phyloP scores from a whole-genome alignment of 2,888 invertebrate genomes.

The Yponomeuta cagnagella region DNA sequence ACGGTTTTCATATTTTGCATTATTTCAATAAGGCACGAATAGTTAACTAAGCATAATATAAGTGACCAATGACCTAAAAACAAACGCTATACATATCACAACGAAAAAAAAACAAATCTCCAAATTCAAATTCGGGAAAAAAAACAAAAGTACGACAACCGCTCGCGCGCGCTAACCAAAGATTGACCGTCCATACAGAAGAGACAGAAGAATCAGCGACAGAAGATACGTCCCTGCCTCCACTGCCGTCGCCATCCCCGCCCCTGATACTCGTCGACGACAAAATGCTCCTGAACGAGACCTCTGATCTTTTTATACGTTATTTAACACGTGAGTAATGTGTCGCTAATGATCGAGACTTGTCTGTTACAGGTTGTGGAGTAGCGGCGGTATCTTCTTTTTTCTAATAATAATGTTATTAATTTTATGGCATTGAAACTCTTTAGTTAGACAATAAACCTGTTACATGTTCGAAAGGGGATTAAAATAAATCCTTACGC shows the following conservation, averaged over 20 bases:
- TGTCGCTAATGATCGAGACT: slow-evolving; percentile 17
- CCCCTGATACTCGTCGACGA: slow-evolving; percentile 20
- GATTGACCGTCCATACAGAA: slow-evolving; percentile 49
- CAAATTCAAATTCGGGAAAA: slow-evolving; percentile 11
- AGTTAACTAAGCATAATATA: too few relatives aligned
- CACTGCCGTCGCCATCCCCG: slow-evolving; percentile 23
- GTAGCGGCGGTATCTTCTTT: neutral
- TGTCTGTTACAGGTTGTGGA: slow-evolving; percentile 46
- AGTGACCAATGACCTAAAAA: neutral
- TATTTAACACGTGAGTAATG: slow-evolving; percentile 68
- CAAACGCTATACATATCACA: slow-evolving; percentile 18
- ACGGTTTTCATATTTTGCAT: too few relatives aligned
- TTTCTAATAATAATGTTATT: too few relatives aligned
- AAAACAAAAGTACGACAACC: slow-evolving; percentile 65
- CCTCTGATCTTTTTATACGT: slow-evolving; percentile 38
- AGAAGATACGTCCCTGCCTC: slow-evolving; percentile 54
- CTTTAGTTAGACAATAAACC: neutral
- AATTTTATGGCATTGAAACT: neutral
- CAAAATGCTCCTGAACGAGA: slow-evolving; percentile 16
- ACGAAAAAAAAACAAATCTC: slow-evolving; percentile 14
- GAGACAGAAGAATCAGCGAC: slow-evolving; percentile 40
- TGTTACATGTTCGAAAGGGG: too few relatives aligned
- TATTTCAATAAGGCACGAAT: too few relatives aligned
- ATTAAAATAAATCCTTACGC: neutral
- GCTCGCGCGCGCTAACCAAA: slow-evolving; percentile 37